Evolutionary conservation across 1,140 invertebrate genomes (phyloP), one percentile per base, ranked within the genome.

Genomic region (Aphelenchoides fujianensis): DNA sequence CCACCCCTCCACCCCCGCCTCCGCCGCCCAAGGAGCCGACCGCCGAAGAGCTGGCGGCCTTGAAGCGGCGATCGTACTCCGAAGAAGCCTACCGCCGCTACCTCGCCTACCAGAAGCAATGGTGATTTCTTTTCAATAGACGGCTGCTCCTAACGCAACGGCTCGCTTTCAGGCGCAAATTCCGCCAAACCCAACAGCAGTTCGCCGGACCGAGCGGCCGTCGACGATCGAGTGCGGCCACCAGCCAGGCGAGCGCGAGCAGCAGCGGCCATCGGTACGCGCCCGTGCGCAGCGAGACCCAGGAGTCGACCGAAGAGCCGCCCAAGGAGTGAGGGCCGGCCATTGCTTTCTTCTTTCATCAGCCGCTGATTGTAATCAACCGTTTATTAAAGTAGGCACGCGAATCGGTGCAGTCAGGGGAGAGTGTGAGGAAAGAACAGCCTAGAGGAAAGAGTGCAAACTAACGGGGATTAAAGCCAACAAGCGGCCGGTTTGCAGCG

Each of bases 41-140:
- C 1, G 77, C 77, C 23, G 73, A 68, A 2, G 77, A 79, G 62
- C 64, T 79, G 1, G 72, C 68, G 1, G 77, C 69, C 3, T 72
- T 79, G 53, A 79, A 79, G 35, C 41, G 77, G 16, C 69, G 69
- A 76, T 71, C 77, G 16, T 82, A 82, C 72, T 79, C 80, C 48
- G 83, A 82, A 69, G 81, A 82, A 72, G 81, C 81, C 3, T 82
- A 81, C 79, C 55, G 80, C 35, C 74, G 81, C 35, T 82, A 82
- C 68, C 74, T 77, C 66, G 83, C 82, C 69, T 82, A 82, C 36
- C 81, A 82, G 68, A 82, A 82, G 72, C 5, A 48, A 48, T 48
- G 41, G 41, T n/a, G n/a, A n/a, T n/a, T n/a, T n/a, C 23, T 48
- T 48, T 23, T 48, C 12, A 48, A 23, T 48, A 48, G 23, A 48